phyloP scores from a whole-genome alignment of 2,113 vertebrate species.

The Fulmarus glacialis region DNA sequence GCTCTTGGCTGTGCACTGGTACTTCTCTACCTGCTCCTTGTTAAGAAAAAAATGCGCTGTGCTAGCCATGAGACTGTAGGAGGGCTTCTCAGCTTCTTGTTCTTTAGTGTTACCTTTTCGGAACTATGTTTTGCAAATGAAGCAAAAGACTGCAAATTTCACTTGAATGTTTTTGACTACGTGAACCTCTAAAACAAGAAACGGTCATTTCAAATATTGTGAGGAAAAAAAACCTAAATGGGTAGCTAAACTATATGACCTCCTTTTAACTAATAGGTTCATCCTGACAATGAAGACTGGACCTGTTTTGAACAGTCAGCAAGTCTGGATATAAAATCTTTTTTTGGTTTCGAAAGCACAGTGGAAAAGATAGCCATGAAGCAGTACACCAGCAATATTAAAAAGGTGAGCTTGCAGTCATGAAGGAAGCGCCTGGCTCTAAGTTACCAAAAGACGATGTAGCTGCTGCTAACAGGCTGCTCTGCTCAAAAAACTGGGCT shows the following conservation, averaged over 20 bases:
- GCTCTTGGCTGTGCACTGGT: background rate
- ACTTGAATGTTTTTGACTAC: background rate
- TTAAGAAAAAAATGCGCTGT: background rate
- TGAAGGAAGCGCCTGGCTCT: background rate
- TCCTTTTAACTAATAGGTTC: conserved; percentile 80
- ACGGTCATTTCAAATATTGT: background rate
- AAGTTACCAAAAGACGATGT: background rate
- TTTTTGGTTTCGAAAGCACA: conserved; percentile 96
- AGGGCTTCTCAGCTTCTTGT: background rate
- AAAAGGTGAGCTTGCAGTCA: conserved; percentile 82
- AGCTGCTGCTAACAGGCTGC: background rate
- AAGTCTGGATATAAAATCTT: conserved; percentile 96
- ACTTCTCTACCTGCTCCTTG: background rate
- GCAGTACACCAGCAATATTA: conserved; percentile 94
- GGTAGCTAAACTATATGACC: background rate
- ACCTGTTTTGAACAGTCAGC: conserved; percentile 97
- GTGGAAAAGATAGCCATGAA: conserved; percentile 98
- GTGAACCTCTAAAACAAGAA: background rate
- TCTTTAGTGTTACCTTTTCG: background rate
- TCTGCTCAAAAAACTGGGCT: background rate
- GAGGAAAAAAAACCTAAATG: background rate
- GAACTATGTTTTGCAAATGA: background rate
- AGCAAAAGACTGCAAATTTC: background rate
- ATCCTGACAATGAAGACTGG: conserved; percentile 96
- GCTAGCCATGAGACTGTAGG: background rate